Evolutionary conservation across 1,140 invertebrate genomes (phyloP), one percentile per base, ranked within the genome.

Genomic region (Brachionus koreanus): DNA sequence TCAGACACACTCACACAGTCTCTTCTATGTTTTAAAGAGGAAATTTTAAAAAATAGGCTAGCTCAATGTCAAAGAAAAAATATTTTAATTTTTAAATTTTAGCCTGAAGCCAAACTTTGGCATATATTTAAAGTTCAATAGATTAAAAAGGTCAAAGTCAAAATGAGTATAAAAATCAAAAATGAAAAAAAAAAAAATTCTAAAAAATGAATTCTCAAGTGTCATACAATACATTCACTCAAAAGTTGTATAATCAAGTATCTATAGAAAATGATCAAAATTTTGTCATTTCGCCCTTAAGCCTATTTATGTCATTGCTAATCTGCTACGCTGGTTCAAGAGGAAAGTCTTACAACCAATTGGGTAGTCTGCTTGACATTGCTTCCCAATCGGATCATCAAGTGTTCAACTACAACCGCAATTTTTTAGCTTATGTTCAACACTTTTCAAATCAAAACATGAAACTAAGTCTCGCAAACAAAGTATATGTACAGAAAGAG

Each of bases 291-390:
- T 82, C 79, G 16, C 92, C 92, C 1, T 85, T 92, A 33, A 92
- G 91, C 84, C 89, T 93, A 29, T 88, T 89, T 23, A 90, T 90
- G 82, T 90, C 92, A 23, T 85, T 93, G 84, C 90, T 91, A 25
- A 89, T 93, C 85, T 88, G 92, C 2, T 87, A 93, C 4, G 86
- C 93, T 4, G 93, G 92, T 67, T 91, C 92, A 39, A 89, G 89
- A 43, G 92, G 92, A n/a, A 88, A 87, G 82, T 93, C 93, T 19
- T 91, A 91, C 84, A 86, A 91, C 13, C 92, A 93, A 87, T 88
- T 93, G 42, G 65, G 42, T n/a, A 35, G 67, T 37, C 1, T 67
- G 29, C 12, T 82, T 25, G n/a, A 43, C 29, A 19, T 67, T 9
- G 13, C 5, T 25, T 5, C n/a, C n/a, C 19, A 35, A 46, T 0